phyloP scores from a whole-genome alignment of 2,888 invertebrate species.

The Eubasilissa splendida region DNA sequence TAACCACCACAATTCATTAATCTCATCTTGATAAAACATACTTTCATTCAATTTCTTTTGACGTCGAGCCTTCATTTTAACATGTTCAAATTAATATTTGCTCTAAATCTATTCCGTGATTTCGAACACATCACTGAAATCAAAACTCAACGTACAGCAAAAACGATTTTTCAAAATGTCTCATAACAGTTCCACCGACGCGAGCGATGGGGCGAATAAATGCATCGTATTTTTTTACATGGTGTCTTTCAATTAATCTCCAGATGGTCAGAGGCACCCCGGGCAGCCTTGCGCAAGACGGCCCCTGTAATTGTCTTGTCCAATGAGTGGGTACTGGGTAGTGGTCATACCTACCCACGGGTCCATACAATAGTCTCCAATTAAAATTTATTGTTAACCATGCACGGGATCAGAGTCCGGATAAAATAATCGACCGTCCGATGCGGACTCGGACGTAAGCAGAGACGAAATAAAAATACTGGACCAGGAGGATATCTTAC shows the following conservation, averaged over 20 bases:
- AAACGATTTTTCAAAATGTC: too few species aligned
- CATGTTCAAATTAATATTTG: too few species aligned
- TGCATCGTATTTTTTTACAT: not conserved
- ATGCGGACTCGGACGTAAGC: not conserved
- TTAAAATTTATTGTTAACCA: conserved; percentile 56
- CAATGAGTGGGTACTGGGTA: conserved; percentile 41
- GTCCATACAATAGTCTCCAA: conserved; percentile 51
- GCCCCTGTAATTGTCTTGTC: conserved; percentile 52
- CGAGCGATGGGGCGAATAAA: too few species aligned
- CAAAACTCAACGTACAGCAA: too few species aligned
- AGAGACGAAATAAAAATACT: not conserved
- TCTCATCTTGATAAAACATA: too few species aligned
- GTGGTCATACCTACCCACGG: not conserved
- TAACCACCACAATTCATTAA: too few species aligned
- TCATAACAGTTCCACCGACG: too few species aligned
- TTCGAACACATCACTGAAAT: too few species aligned
- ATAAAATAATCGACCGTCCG: conserved; percentile 24
- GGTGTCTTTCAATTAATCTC: not conserved
- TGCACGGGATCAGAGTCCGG: conserved; percentile 35
- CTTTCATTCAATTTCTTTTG: too few species aligned
- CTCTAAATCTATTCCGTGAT: too few species aligned
- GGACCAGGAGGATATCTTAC: not conserved
- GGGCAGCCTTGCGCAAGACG: conserved; percentile 20
- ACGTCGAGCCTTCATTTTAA: too few species aligned
- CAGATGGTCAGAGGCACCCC: conserved; percentile 7